Conservation (phyloP, 2,888 invertebrate genomes). For the Cyclophora albipunctata region DNA sequence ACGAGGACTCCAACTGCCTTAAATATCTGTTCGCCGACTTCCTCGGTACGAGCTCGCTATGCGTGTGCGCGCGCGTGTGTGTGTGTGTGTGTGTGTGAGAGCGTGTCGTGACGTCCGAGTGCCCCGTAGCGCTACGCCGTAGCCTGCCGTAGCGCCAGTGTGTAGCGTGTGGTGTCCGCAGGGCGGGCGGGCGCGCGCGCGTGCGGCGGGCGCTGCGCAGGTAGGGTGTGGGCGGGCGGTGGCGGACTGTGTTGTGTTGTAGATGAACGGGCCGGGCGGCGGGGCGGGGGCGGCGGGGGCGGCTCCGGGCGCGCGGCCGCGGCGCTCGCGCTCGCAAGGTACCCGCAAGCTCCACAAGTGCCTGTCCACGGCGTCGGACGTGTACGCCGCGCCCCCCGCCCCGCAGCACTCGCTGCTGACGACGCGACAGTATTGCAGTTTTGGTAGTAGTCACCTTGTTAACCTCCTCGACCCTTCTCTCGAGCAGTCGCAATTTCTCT, state of each 20-base stretch:
- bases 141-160: background rate
- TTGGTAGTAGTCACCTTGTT: conserved; percentile 89
- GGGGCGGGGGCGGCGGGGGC: conserved; percentile 35
- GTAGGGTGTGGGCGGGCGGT: conserved; percentile 26
- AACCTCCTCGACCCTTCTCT: conserved; percentile 35
- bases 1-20: conserved; percentile 80
- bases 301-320: conserved; percentile 63
- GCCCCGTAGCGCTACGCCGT: background rate
- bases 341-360: conserved; percentile 94
- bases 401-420: conserved; percentile 82
- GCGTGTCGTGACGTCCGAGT: background rate
- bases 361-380: conserved; percentile 91
- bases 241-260: conserved; percentile 31
- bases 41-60: conserved; percentile 70
- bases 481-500: conserved; percentile 70
- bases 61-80: conserved; percentile 21
- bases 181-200: conserved; percentile 12
- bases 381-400: conserved; percentile 79
- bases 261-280: conserved; percentile 43
- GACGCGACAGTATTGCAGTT: conserved; percentile 95
- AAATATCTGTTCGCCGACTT: conserved; percentile 81
- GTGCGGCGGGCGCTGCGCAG: conserved; percentile 19
- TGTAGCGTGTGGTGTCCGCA: conserved; percentile 14
- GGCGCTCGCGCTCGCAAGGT: conserved; percentile 96
- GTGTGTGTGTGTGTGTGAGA: background rate